Conservation (phyloP, 2,888 invertebrate species). For the Leucania comma region DNA sequence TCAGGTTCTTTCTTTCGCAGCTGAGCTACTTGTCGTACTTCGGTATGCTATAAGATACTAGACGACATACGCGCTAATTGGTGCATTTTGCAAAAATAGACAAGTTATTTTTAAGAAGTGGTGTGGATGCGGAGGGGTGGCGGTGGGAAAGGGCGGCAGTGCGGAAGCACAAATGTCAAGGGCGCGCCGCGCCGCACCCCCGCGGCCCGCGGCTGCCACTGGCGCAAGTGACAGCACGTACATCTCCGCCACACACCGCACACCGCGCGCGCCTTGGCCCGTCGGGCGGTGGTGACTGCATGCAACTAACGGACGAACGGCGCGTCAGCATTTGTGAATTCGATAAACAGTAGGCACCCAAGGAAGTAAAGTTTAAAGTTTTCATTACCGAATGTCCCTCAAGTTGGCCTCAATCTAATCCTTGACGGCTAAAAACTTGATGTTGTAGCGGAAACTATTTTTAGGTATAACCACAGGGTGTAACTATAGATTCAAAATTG, state of each 20-base stretch:
- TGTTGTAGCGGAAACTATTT: too few relatives aligned
- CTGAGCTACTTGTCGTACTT: neutral
- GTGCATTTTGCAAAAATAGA: slow-evolving; percentile 4
- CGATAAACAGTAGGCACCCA: neutral
- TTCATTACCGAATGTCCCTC: too few relatives aligned
- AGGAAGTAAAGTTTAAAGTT: neutral
- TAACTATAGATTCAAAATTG: too few relatives aligned
- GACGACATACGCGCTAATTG: neutral
- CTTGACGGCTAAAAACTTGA: too few relatives aligned
- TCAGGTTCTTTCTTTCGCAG: neutral
- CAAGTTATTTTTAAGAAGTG: neutral
- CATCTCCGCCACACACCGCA: slow-evolving; percentile 4
- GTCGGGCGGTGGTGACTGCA: too few relatives aligned
- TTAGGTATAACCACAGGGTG: too few relatives aligned
- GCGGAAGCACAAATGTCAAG: slow-evolving; percentile 34
- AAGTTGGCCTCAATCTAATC: too few relatives aligned
- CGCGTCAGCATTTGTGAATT: neutral
- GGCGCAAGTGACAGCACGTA: slow-evolving; percentile 1
- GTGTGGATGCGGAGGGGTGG: neutral
- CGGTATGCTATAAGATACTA: neutral
- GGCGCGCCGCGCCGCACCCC: slow-evolving; percentile 13
- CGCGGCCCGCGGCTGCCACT: neutral
- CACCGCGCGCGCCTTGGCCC: neutral
- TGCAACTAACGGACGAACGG: neutral
- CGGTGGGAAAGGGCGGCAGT: neutral